A percentile compares a stretch with the other conserved stretches of the same genome.
These are phyloP conservation scores for Struthidea cinerea DNA, from an alignment of 2,113 vertebrate genomes.

Conservation along the genomic window DNA sequence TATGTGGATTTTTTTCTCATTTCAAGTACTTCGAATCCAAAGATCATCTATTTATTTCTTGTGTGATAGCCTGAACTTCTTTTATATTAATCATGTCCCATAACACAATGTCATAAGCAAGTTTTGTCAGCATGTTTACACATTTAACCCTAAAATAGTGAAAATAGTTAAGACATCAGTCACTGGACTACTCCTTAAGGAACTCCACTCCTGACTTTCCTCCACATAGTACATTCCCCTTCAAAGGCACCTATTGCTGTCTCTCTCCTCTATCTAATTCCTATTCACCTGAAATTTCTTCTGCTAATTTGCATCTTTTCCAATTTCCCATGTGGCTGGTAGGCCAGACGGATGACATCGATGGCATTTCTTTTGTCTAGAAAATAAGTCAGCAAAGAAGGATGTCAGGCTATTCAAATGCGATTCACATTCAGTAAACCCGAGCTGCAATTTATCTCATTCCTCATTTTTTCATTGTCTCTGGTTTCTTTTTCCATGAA, in stretches of 20 bases:
- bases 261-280: background rate
- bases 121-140: background rate
- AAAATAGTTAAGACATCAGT: background rate
- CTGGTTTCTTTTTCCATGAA: background rate
- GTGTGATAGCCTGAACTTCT: background rate
- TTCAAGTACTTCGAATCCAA: background rate
- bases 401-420: background rate
- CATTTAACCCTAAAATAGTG: background rate
- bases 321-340: background rate
- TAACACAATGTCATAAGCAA: background rate
- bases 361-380: conserved; percentile 25
- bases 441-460: background rate
- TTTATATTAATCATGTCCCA: background rate
- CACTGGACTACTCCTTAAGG: background rate
- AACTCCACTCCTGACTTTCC: background rate
- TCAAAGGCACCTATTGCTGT: background rate
- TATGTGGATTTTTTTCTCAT: background rate
- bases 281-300: conserved; percentile 36
- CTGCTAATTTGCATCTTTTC: background rate
- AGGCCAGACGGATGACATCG: background rate
- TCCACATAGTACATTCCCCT: background rate
- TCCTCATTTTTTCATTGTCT: background rate
- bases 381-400: background rate
- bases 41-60: background rate
- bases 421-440: background rate